Conservation (phyloP, 2,113 vertebrate species). For the Epinephelus cyanopodus region DNA sequence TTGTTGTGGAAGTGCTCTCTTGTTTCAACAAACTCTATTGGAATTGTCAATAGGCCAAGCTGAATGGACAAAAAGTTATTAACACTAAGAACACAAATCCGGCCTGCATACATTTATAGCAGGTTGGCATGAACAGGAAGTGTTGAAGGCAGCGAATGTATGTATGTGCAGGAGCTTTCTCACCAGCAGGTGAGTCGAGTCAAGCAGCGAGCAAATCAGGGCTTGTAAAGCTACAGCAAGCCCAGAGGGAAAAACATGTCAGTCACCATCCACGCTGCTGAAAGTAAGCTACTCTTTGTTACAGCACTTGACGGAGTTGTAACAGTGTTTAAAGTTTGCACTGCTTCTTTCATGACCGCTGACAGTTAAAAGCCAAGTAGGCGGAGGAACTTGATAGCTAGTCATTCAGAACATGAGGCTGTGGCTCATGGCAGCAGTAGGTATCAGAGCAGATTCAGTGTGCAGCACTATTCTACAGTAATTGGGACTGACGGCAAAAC, state of each 20-base stretch:
- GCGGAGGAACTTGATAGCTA: background rate
- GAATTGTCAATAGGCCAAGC: background rate
- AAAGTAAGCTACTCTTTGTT: background rate
- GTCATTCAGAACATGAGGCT: background rate
- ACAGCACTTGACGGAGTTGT: background rate
- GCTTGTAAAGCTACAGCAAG: constrained; percentile 1
- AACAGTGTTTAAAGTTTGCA: background rate
- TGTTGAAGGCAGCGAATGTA: background rate
- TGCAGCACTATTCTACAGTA: background rate
- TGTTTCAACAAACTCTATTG: background rate
- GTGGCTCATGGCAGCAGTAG: background rate
- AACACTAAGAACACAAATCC: background rate
- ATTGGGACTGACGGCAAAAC: background rate
- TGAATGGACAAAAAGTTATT: background rate
- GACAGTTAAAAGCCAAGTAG: too few species aligned
- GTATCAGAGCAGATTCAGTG: background rate
- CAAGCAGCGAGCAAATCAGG: background rate
- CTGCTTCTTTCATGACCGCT: too few species aligned
- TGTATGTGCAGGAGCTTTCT: background rate
- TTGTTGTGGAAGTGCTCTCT: too few species aligned
- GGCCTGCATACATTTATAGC: background rate
- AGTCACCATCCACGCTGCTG: background rate
- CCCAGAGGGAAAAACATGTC: constrained; percentile 10
- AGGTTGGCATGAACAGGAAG: background rate
- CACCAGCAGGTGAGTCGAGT: background rate